Base-by-base conservation (phyloP, 2,113 vertebrate species). In the Hassar affinis region DNA sequence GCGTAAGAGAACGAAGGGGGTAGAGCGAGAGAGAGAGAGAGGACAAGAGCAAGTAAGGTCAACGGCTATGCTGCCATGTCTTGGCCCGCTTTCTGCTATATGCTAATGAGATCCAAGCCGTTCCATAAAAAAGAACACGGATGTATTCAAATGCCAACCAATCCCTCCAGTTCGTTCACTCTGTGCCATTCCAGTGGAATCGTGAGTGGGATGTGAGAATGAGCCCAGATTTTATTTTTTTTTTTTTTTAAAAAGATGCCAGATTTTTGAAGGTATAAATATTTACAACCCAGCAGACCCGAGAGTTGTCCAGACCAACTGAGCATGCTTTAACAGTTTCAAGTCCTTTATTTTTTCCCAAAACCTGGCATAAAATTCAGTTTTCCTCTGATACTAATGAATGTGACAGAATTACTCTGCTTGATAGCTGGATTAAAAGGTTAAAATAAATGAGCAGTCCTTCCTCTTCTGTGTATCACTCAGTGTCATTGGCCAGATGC, bases 51-150 rank as follows among this genome's bases (percentile, higher is more conserved):
- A 90, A 89, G 83, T 90, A 87, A 89, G 85, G 90, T 90, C 91
- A 89, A 87, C 56, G 88, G 78, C 87, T 83, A 80, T 91, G 86
- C 87, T 87, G 86, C 87, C 61, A 76, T 74, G 86, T 83, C 89
- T 87, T 84, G 49, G 61, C 86, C 85, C 86, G 83, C 84, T 27
- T 68, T 38, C 51, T 86, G 86, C 89, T 89, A 83, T 89, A 91
- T 92, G 91, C 88, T 93, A 93, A 93, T 92, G 86, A 91, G 90
- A 92, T 83, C 82, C 88, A 90, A 87, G 82, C 82, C 86, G 81
- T 82, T 86, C 87, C 25, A 38, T 81, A 84, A 81, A 68, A 84
- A 69, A 66, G 54, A 84, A 27, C 62, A 71, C 17, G 86, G 86
- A 87, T 88, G 84, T 90, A 90, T 92, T 89, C 82, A 91, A 89